Base-by-base conservation (phyloP, 2,888 invertebrate genomes). In the Lithosia quadra region DNA sequence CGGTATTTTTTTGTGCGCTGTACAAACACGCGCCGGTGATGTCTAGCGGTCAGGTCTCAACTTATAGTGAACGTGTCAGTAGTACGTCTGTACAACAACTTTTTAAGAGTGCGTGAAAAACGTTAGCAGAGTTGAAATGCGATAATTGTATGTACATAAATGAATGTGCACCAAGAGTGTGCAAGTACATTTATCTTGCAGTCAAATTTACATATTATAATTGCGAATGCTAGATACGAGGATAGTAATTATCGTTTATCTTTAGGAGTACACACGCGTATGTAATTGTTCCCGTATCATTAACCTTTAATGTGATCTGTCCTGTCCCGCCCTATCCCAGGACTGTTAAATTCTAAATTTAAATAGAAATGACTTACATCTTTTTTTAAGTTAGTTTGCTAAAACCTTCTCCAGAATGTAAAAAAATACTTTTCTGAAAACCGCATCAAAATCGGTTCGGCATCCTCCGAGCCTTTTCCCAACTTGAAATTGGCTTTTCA, bases 171-270 rank as follows among this genome's bases (percentile, higher is more conserved):
- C 22, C 18, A 24, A 21, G 60, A 22, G 60, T 39, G 22, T 15
- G 22, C 10, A n/a, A n/a, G 60, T 9, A 24, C 43, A 24, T 39
- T 39, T 39, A 49, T 62, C 43, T 28, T n/a, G 24, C 28, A 0
- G 13, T 49, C 11, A 11, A 62, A 62, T 62, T 62, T 62, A 62
- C 62, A 62, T 62, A 62, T 49, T 62, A 49, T 62, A 62, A 62
- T 62, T 62, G 62, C 49, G 24, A 62, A 62, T 43, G 62, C n/a
- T 11, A n/a, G 62, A 28, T n/a, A 43, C n/a, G 13, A 13, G 62
- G 28, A 28, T n/a, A 43, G 49, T 33, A n/a, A 28, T 62, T 62
- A 39, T 39, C 43, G 24, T 62, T 43, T 62, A n/a, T 49, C 62
- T 49, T 11, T 13, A 49, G 22, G 61, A 18, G 28, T 11, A 36